Conservation (phyloP, 2,797 vertebrate genomes). For the Melanotaenia boesemani region DNA sequence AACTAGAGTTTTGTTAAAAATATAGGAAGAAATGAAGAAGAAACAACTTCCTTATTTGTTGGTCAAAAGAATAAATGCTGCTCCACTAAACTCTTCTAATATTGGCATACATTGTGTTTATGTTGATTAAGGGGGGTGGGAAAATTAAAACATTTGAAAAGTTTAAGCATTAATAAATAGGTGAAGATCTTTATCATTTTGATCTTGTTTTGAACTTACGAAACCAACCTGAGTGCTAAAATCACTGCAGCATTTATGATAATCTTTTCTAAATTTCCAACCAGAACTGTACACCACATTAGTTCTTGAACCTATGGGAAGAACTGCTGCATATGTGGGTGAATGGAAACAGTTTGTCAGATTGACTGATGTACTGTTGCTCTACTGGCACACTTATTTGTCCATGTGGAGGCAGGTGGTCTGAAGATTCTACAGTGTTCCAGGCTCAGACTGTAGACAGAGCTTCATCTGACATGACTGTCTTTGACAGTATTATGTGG, state of each 20-base stretch:
- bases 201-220: neutral
- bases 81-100: no score
- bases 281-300: neutral
- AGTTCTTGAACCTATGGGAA: neutral
- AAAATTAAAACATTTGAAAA: no score
- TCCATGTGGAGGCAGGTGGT: constrained; percentile 20
- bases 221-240: neutral
- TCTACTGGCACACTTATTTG: constrained; percentile 33
- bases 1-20: no score
- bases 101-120: no score
- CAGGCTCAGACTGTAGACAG: constrained; percentile 47
- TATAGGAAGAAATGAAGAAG: neutral
- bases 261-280: neutral
- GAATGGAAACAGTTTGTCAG: constrained; percentile 21
- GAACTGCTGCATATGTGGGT: neutral
- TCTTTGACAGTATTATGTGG: constrained; percentile 38
- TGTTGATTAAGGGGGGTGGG: no score
- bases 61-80: no score
- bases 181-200: neutral
- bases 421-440: constrained; percentile 36
- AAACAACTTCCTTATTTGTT: neutral
- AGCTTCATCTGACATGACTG: constrained; percentile 43
- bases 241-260: neutral
- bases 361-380: constrained; percentile 26
- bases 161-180: neutral